Base-by-base conservation (phyloP, 2,888 invertebrate genomes). In the Polydrusus tereticollis region DNA sequence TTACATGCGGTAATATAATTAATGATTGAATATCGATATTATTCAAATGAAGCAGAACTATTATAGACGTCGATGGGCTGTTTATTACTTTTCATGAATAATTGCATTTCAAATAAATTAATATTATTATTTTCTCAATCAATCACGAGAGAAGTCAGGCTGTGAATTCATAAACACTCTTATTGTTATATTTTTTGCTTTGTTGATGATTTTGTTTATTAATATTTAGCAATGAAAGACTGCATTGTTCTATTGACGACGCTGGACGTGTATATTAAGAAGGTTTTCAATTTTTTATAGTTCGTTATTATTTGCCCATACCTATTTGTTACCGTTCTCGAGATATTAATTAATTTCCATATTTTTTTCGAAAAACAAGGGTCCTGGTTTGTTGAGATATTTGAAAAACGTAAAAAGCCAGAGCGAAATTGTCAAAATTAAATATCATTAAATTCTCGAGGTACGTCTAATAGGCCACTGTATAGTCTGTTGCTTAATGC, bases 41-140 rank as follows among this genome's bases (percentile, higher is more conserved):
- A 50, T 23, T 50, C 7, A 50, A 50, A 21, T 50, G 4, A n/a
- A n/a, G n/a, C n/a, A n/a, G n/a, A n/a, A n/a, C n/a, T 26, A 26
- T 12, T 8, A 45, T 2, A 23, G 23, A 10, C 5, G 7, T n/a
- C 7, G 12, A n/a, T 20, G 12, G 4, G 20, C 20, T 21, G 7
- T 10, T 45, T 45, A 47, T 47, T 21, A 47, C 18, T 47, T 4
- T 45, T 18, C 21, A 21, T 26, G 26, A 26, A 50, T 50, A 26
- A 50, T 50, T 50, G 50, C 26, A 50, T 50, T 50, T 26, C 4
- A 50, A 50, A 43, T 18, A 23, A 50, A 50, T 50, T 50, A 26
- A 23, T 4, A 23, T 50, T n/a, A 8, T 23, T 50, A 50, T 50
- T 50, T 14, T 50, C 20, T 50, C 26, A 14, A 50, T 50, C 50